Base-by-base conservation (phyloP, 2,113 vertebrate species). In the Microcebus tavaratra region DNA sequence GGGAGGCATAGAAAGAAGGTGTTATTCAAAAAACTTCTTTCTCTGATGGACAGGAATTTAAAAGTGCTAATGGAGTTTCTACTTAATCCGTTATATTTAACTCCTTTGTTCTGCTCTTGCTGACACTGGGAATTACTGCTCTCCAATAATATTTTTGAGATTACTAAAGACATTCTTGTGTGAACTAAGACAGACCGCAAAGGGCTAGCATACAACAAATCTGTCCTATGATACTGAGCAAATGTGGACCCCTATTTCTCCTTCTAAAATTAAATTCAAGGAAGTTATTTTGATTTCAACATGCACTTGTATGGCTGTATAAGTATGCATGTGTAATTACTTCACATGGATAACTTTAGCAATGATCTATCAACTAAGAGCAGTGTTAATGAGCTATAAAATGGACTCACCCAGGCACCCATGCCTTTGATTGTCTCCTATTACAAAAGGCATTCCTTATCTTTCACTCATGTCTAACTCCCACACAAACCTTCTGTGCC, bases 401-500 rank as follows among this genome's bases (percentile, higher is more conserved):
- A 94, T 85, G 81, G 63, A 95, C 83, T 90, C 42, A 12, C 6
- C 27, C 42, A 81, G 61, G 79, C 65, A 94, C 48, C 79, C 57
- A 67, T 79, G 88, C 48, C 57, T 97, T 93, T 73, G 80, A 81
- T 34, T 78, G 59, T 75, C 87, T 93, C 39, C 91, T 68, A 96
- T 85, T 95, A 92, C 84, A 92, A 96, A 93, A 92, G 21, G 21
- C 84, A 84, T 84, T 96, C 72, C 34, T 94, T 61, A 76, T 93
- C 48, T 93, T 90, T 92, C 87, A 91, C 80, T 95, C 42, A 59
- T 53, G 48, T 91, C 27, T 50, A 63, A 94, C 80, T 88, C 97
- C 89, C 93, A 94, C 97, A 96, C 65, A 96, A 76, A 92, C 89
- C 65, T 95, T 95, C 93, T 96, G 84, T 85, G 80, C 42, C 88